phyloP scores from a whole-genome alignment of 2,113 vertebrate genomes.

The Cephalopterus ornatus region DNA sequence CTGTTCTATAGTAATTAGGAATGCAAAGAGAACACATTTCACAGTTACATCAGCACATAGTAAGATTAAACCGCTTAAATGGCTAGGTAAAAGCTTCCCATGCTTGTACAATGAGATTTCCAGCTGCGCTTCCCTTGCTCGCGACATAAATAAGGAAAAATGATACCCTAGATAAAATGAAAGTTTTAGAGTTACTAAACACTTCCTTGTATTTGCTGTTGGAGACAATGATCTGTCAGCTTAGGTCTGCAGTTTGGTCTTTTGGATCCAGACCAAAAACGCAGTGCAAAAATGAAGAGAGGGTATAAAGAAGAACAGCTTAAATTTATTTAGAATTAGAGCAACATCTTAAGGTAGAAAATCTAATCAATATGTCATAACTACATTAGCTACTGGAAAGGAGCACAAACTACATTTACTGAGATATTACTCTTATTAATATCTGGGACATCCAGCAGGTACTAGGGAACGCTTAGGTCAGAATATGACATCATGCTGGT shows the following conservation, averaged over 20 bases:
- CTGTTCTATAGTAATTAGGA: conserved; percentile 23
- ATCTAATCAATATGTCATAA: fast-evolving
- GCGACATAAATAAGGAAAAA: not conserved
- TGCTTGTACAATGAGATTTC: not conserved
- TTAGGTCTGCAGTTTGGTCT: not conserved
- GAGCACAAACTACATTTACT: not conserved
- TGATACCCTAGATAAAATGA: not conserved
- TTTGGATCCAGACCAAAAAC: not conserved
- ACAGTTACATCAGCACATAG: not conserved
- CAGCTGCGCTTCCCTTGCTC: not conserved
- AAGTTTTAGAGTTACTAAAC: not conserved
- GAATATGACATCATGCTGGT: not conserved
- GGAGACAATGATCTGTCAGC: not conserved
- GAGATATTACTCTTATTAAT: not conserved
- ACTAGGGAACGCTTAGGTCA: not conserved
- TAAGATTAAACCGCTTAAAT: not conserved
- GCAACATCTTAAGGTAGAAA: not conserved
- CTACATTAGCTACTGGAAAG: not conserved
- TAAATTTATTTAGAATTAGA: not conserved
- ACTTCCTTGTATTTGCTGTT: not conserved
- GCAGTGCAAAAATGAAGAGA: fast-evolving
- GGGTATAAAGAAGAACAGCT: not conserved
- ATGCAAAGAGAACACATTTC: conserved; percentile 5
- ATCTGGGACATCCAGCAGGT: not conserved
- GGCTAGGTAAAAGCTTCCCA: not conserved